Conservation (phyloP, 2,113 vertebrate species). For the Macheiramphus alcinus region DNA sequence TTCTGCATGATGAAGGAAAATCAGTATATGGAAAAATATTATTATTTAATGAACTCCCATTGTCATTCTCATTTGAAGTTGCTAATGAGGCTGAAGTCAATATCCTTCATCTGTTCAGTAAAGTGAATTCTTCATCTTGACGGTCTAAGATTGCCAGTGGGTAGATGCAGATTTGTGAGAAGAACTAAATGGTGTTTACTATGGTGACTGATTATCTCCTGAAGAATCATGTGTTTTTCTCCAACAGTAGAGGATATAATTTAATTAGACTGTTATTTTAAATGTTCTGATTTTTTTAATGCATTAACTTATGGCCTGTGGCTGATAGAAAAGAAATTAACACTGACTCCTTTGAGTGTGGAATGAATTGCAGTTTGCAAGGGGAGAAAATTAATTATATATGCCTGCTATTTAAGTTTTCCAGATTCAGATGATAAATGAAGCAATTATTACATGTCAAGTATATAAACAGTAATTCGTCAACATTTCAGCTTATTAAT, state of each 20-base stretch:
- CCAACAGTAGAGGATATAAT: slow-evolving; percentile 70
- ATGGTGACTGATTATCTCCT: slow-evolving; percentile 54
- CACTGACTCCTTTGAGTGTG: slow-evolving; percentile 51
- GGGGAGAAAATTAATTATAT: slow-evolving; percentile 70
- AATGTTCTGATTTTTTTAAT: slow-evolving; percentile 66
- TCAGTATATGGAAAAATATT: slow-evolving; percentile 32
- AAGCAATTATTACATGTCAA: slow-evolving; percentile 73
- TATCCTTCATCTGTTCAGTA: slow-evolving; percentile 31
- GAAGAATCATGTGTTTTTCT: slow-evolving; percentile 63
- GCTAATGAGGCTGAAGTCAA: slow-evolving; percentile 59
- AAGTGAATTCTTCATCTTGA: slow-evolving; percentile 59
- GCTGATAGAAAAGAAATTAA: slow-evolving; percentile 72
- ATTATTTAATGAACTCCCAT: slow-evolving; percentile 54
- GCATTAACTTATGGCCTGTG: slow-evolving; percentile 68
- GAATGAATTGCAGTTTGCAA: slow-evolving; percentile 67
- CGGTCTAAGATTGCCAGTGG: slow-evolving; percentile 44
- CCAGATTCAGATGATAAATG: slow-evolving; percentile 75
- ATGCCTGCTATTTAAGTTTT: slow-evolving; percentile 63
- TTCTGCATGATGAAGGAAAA: background rate
- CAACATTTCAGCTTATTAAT: slow-evolving; percentile 73
- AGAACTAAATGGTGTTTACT: slow-evolving; percentile 56
- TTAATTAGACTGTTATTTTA: slow-evolving; percentile 74
- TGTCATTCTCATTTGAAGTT: slow-evolving; percentile 56
- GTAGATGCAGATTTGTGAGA: slow-evolving; percentile 46
- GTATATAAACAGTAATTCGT: slow-evolving; percentile 65